Percentiles rank a stretch among this genome's conserved stretches.
phyloP scores from a whole-genome alignment of 37 sponge, comb jelly and placozoan species.

The Crambe crambe region DNA sequence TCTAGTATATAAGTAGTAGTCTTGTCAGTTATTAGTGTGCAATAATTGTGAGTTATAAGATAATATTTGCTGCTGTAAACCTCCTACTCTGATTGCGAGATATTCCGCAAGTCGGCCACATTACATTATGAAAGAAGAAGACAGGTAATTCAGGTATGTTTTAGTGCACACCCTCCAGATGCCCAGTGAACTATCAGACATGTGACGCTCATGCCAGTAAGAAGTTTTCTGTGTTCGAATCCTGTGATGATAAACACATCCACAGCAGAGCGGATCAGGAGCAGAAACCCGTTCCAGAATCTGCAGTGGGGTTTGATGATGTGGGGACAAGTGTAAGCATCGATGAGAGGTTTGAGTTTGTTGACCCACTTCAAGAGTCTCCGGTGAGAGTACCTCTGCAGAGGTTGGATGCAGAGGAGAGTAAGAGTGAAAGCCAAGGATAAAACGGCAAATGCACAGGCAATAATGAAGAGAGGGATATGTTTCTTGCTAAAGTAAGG shows the following conservation, averaged over 20 bases:
- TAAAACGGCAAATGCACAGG: background rate
- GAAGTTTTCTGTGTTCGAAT: background rate
- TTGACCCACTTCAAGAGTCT: constrained; percentile 6
- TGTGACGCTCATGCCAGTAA: background rate
- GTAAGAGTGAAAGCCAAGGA: background rate
- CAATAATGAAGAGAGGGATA: constrained; percentile 4
- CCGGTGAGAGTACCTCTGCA: constrained; percentile 2
- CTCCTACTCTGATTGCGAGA: too few relatives aligned
- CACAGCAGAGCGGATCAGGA: background rate
- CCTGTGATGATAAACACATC: background rate
- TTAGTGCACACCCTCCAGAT: background rate
- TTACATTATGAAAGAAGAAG: background rate
- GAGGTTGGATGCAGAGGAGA: constrained; percentile 17
- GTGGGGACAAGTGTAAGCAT: constrained; percentile 25
- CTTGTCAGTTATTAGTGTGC: too few relatives aligned
- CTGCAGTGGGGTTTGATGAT: background rate
- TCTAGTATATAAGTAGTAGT: too few relatives aligned
- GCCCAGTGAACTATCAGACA: background rate
- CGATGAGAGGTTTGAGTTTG: constrained; percentile 22
- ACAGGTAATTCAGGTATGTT: background rate
- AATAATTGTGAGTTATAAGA: too few relatives aligned
- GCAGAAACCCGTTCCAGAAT: constrained; percentile 30
- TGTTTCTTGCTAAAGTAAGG: background rate
- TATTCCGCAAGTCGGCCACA: background rate
- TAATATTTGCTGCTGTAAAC: too few relatives aligned